Base-by-base conservation (phyloP, 2,797 vertebrate species). In the Pristis pectinata region DNA sequence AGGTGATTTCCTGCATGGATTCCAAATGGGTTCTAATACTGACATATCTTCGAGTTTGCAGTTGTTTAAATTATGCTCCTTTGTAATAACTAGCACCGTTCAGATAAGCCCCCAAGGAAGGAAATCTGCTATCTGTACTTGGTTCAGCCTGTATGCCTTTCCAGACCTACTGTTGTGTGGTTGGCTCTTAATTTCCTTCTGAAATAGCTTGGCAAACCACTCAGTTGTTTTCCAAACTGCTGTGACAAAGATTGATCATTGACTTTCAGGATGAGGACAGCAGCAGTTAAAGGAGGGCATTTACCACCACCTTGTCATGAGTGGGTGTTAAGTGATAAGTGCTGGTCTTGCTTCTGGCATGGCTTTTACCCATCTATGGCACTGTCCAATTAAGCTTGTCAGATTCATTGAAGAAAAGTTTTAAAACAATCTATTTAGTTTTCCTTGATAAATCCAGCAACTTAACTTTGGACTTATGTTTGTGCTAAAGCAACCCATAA, bases 371-470 rank as follows among this genome's bases (percentile, higher is more conserved):
- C 8, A 82, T 19, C 44, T 6, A 37, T 24, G 56, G 11, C 34
- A 15, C 34, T 19, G 34, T 4, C 53, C 17, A 87, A 87, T 13
- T 87, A 87, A 87, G 9, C 70, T 15, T 49, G 49, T 67, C 41
- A 10, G 11, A 30, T 49, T 34, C 5, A 67, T 27, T 27, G 49
- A 13, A 49, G 19, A 64, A 7, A 64, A 7, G 15, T 15, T 64
- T 64, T 64, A 64, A 9, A 64, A 64, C 0, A 64, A 64, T 64
- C 64, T 64, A 64, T 10, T 64, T 64, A 64, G 9, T 95, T 83
- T 96, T 59, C 96, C 94, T 87, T 67, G 15, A 13, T 34, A 27
- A 59, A 87, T 87, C 83, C 27, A 34, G 30, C 53, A 87, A 87
- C 87, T 56, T 87, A 87, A 87, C 3, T 56, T 59, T 30, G 27